phyloP scores from a whole-genome alignment of 2,113 vertebrate genomes.

The Nyctibius bracteatus region DNA sequence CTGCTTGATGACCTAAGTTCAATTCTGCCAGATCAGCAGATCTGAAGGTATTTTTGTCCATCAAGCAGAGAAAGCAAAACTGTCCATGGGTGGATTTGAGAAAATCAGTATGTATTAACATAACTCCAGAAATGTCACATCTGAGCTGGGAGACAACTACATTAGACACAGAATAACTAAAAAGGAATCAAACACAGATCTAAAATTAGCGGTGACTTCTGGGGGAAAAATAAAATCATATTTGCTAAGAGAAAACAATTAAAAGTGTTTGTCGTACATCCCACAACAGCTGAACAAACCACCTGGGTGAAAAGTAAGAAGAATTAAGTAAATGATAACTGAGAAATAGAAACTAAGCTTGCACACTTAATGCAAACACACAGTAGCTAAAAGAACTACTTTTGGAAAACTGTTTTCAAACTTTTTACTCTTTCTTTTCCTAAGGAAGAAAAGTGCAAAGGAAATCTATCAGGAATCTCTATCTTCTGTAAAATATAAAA shows the following conservation, averaged over 20 bases:
- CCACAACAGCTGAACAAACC: neutral
- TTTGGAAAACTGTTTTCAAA: neutral
- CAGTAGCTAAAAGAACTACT: neutral
- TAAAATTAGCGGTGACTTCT: neutral
- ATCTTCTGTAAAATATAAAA: neutral
- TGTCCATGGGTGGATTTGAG: neutral
- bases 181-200: neutral
- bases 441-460: neutral
- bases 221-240: no score
- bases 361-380: neutral
- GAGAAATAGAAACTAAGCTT: neutral
- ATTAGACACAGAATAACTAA: neutral
- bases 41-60: neutral
- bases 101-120: neutral
- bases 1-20: neutral
- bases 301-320: neutral
- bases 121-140: conserved; percentile 3
- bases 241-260: neutral
- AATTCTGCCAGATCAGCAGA: neutral
- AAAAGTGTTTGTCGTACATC: neutral
- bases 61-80: neutral
- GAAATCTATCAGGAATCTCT: neutral
- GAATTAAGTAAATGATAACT: neutral
- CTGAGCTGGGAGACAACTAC: neutral
- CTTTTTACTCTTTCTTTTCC: neutral